Evolutionary conservation across 2,113 vertebrate genomes (phyloP).

Genomic region (Entelurus aequoreus): DNA sequence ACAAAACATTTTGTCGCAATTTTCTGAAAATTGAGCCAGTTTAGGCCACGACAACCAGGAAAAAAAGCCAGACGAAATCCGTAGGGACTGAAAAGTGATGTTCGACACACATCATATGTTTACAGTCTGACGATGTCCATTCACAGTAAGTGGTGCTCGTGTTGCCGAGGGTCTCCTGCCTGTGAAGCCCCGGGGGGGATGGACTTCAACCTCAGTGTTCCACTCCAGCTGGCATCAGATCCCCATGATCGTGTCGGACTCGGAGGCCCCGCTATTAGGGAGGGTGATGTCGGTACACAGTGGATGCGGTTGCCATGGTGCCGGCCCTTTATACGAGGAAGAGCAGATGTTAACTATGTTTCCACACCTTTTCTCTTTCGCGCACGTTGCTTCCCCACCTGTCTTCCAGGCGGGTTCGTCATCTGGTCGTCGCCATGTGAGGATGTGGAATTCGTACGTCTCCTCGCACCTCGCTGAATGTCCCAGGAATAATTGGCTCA

Average conservation of each 20-base stretch:
- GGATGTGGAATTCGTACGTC: slow-evolving; percentile 23
- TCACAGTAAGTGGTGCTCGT: not conserved
- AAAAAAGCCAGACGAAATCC: too few species aligned
- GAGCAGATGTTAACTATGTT: slow-evolving; percentile 34
- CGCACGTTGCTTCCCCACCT: slow-evolving; percentile 27
- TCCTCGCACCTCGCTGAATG: slow-evolving; percentile 24
- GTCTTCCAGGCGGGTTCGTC: slow-evolving; percentile 20
- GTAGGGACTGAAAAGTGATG: not conserved
- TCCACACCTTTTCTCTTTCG: slow-evolving; percentile 24
- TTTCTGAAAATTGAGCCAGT: too few species aligned
- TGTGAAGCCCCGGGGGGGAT: not conserved
- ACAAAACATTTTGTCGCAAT: too few species aligned
- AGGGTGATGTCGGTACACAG: slow-evolving; percentile 35
- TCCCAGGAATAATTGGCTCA: slow-evolving; percentile 45
- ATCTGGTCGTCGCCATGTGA: slow-evolving; percentile 37
- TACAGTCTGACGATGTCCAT: not conserved
- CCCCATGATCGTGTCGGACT: slow-evolving; percentile 7
- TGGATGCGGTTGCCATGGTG: slow-evolving; percentile 59
- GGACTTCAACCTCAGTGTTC: slow-evolving; percentile 1
- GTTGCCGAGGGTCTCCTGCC: not conserved
- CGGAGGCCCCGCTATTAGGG: slow-evolving; percentile 23
- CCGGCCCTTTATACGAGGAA: slow-evolving; percentile 27
- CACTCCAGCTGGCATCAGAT: slow-evolving; percentile 15
- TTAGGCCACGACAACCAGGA: too few species aligned
- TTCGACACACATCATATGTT: not conserved